Conservation (phyloP, 2,888 invertebrate genomes). For the Heliconius charithonia region DNA sequence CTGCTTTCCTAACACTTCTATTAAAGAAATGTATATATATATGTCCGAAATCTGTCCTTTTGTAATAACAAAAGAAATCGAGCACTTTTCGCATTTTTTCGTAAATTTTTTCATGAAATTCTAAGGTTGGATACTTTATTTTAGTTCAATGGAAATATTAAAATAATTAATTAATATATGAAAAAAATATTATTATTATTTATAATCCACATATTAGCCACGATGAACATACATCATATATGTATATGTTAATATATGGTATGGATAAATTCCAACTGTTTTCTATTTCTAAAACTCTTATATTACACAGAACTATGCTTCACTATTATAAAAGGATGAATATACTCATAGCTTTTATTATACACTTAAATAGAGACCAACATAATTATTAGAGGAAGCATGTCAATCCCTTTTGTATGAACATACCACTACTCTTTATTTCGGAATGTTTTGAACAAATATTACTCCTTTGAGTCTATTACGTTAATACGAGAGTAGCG, state of each 20-base stretch:
- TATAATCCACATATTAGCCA: neutral
- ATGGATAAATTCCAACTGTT: conserved; percentile 16
- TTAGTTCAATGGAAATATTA: no score
- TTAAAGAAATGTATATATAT: neutral
- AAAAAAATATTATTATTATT: neutral
- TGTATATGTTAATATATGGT: neutral
- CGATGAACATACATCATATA: neutral
- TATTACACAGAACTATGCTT: conserved; percentile 35
- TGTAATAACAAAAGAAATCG: neutral
- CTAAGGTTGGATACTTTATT: no score
- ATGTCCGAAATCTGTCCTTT: neutral
- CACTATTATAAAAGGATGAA: conserved; percentile 41
- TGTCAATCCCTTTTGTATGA: conserved; percentile 51
- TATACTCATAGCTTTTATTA: conserved; percentile 43
- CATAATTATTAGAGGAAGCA: conserved; percentile 48
- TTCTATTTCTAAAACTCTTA: conserved; percentile 32
- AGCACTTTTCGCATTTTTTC: neutral
- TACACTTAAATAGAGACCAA: conserved; percentile 43
- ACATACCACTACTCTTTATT: conserved; percentile 53
- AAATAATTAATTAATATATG: no score
- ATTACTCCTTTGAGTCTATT: conserved; percentile 55
- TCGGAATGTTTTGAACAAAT: conserved; percentile 61
- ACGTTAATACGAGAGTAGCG: conserved; percentile 52
- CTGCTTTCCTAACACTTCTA: neutral
- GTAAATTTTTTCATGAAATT: neutral